Conservation (phyloP, 2,888 invertebrate genomes). For the Cremastinae sp. region DNA sequence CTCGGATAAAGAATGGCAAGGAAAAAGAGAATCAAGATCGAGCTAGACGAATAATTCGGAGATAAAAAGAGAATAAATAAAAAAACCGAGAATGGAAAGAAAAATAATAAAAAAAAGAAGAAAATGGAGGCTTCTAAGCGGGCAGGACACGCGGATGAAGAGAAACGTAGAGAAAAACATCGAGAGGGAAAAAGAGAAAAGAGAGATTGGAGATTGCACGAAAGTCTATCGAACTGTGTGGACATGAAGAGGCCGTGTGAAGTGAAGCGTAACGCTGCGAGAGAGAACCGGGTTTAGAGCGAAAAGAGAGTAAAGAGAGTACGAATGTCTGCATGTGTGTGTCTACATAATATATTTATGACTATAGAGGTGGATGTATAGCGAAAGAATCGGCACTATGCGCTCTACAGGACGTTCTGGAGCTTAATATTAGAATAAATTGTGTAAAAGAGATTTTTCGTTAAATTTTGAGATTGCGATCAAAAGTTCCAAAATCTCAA, state of each 20-base stretch:
- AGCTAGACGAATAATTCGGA: constrained; percentile 16
- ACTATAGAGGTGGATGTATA: neutral
- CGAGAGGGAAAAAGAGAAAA: neutral
- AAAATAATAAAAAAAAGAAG: too few relatives aligned
- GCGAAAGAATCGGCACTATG: neutral
- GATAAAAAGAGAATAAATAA: neutral
- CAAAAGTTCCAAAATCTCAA: too few relatives aligned
- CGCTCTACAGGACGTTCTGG: too few relatives aligned
- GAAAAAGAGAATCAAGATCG: neutral
- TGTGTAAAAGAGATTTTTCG: too few relatives aligned
- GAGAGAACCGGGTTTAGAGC: constrained; percentile 51
- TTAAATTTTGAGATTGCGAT: too few relatives aligned
- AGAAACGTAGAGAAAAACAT: constrained; percentile 5
- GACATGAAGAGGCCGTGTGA: constrained; percentile 50
- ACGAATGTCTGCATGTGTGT: neutral
- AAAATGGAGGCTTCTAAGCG: too few relatives aligned
- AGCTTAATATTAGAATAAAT: too few relatives aligned
- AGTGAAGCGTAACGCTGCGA: constrained; percentile 55
- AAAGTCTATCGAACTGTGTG: constrained; percentile 55
- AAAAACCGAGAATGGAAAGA: too few relatives aligned
- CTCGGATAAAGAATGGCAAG: neutral
- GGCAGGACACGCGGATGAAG: neutral
- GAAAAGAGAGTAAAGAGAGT: constrained; percentile 40
- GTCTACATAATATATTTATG: constrained; percentile 6
- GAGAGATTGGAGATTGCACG: constrained; percentile 21